phyloP scores from a whole-genome alignment of 2,888 invertebrate species.

The Nasonia oneida region DNA sequence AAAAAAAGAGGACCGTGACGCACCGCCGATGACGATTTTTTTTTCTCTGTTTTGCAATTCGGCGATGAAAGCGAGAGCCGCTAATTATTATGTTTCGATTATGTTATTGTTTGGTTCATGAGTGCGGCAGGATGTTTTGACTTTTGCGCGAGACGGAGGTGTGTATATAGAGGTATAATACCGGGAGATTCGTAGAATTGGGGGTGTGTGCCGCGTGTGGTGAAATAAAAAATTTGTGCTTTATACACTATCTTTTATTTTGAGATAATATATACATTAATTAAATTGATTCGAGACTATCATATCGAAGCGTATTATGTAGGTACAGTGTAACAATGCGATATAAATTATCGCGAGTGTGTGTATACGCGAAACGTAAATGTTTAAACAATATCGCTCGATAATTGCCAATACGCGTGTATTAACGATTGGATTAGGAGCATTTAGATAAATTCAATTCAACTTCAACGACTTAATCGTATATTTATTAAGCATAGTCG shows the following conservation, averaged over 20 bases:
- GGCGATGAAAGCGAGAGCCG: constrained; percentile 17
- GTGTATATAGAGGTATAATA: not conserved
- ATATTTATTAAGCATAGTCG: not conserved
- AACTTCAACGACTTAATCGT: not conserved
- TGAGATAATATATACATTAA: not conserved
- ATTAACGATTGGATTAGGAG: constrained; percentile 13
- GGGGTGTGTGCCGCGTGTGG: not conserved
- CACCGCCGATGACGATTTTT: not conserved
- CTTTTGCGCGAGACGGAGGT: not conserved
- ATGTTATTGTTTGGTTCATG: not conserved
- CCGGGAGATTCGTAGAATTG: not conserved
- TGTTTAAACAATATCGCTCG: constrained; percentile 22
- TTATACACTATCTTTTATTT: not conserved
- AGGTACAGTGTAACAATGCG: not conserved
- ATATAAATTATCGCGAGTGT: constrained; percentile 11
- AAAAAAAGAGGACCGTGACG: constrained; percentile 13
- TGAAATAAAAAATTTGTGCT: not conserved
- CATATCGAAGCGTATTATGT: not conserved
- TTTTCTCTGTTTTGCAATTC: constrained; percentile 7
- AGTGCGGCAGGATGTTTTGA: constrained; percentile 23
- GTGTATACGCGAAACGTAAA: constrained; percentile 1
- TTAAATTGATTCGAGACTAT: not conserved
- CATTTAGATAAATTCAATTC: constrained; percentile 16
- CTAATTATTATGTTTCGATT: constrained; percentile 3
- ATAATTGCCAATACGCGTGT: not conserved